phyloP scores from a whole-genome alignment of 2,113 vertebrate species.

The Onychostruthus taczanowskii region DNA sequence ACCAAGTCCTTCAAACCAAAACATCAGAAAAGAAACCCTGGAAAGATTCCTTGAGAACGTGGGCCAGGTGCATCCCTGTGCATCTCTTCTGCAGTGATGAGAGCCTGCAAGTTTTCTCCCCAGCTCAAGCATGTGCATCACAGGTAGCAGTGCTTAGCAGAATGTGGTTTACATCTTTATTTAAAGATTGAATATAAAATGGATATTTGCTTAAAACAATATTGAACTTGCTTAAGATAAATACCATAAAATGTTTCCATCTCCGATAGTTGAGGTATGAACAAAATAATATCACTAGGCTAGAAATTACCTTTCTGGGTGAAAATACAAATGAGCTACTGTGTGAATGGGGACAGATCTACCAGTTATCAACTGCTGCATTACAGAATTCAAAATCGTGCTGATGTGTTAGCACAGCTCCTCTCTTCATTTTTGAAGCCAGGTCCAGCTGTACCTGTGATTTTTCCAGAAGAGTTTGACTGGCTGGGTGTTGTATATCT shows the following conservation, averaged over 20 bases:
- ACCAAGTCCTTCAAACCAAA: neutral
- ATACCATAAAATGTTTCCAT: neutral
- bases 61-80: neutral
- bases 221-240: neutral
- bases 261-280: neutral
- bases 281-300: neutral
- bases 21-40: neutral
- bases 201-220: neutral
- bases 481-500: neutral
- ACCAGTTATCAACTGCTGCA: neutral
- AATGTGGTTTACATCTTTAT: neutral
- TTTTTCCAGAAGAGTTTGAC: neutral
- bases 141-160: neutral
- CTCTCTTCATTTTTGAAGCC: neutral
- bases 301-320: neutral
- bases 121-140: neutral
- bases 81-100: neutral
- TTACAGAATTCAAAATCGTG: neutral
- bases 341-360: neutral
- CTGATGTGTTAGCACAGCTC: neutral
- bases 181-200: neutral
- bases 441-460: neutral
- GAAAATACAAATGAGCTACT: neutral
- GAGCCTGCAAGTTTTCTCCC: neutral
- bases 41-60: rapidly evolving